phyloP scores from a whole-genome alignment of 2,113 vertebrate genomes.

The Tiliqua scincoides region DNA sequence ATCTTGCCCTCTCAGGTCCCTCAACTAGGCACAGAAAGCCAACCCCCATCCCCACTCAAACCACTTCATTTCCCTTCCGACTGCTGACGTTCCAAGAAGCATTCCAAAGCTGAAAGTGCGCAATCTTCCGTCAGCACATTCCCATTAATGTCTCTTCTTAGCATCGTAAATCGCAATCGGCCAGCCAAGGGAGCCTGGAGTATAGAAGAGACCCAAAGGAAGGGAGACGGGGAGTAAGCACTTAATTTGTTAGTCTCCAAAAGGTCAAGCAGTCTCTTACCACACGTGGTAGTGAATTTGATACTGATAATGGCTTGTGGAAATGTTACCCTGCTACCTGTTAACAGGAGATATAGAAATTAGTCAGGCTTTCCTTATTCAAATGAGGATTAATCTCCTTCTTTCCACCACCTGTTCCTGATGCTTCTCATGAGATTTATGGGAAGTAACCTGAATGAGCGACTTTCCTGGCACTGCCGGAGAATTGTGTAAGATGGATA shows the following conservation, averaged over 20 bases:
- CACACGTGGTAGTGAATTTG: slow-evolving; percentile 32
- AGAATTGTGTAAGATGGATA: neutral
- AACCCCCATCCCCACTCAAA: neutral
- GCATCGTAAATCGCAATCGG: slow-evolving; percentile 15
- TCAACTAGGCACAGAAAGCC: neutral
- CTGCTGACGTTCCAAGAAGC: slow-evolving; percentile 22
- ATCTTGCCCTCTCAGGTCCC: slow-evolving; percentile 15
- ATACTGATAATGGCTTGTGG: slow-evolving; percentile 17
- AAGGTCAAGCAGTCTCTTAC: slow-evolving; percentile 4
- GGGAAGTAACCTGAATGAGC: slow-evolving; percentile 16
- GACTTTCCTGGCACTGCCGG: neutral
- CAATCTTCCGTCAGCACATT: neutral
- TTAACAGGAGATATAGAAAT: slow-evolving; percentile 39
- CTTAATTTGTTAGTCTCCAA: slow-evolving; percentile 35
- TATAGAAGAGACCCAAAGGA: neutral
- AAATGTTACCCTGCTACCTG: slow-evolving; percentile 25
- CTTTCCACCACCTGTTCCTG: slow-evolving; percentile 35
- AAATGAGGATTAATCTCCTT: slow-evolving; percentile 33
- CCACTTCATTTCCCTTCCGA: neutral
- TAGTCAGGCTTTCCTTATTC: slow-evolving; percentile 31
- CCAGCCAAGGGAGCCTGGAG: neutral
- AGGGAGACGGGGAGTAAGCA: neutral
- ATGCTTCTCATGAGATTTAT: slow-evolving; percentile 30
- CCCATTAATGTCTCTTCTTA: slow-evolving; percentile 12
- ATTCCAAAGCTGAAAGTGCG: slow-evolving; percentile 31